Conservation (phyloP, 2,113 vertebrate genomes). For the Clupea harengus region DNA sequence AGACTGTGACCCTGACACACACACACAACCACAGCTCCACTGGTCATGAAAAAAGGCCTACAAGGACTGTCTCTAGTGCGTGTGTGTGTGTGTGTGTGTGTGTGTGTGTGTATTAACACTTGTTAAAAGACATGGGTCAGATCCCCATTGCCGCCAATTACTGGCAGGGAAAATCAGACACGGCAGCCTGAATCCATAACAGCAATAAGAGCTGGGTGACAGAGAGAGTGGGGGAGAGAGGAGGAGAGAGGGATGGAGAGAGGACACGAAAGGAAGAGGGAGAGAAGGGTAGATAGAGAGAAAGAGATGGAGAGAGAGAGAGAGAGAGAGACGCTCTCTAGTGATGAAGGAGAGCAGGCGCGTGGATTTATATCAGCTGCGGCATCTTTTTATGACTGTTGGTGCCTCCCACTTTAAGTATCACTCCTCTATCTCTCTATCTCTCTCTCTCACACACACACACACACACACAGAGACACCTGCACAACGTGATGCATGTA, state of each 20-base stretch:
- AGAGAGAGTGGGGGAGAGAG: background rate
- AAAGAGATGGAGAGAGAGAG: too few relatives aligned
- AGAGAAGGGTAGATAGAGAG: too few relatives aligned
- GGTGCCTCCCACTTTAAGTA: background rate
- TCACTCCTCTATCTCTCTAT: background rate
- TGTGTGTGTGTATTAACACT: background rate
- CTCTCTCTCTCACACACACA: background rate
- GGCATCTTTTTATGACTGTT: background rate
- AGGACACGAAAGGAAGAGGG: too few relatives aligned
- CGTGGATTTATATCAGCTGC: background rate
- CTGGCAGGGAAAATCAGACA: background rate
- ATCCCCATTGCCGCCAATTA: background rate
- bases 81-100: background rate
- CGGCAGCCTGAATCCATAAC: background rate
- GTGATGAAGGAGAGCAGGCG: background rate
- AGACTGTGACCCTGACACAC: background rate
- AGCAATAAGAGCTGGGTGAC: background rate
- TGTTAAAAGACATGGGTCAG: conserved; percentile 4
- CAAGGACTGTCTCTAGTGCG: background rate
- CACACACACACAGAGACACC: background rate
- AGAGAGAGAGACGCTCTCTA: background rate
- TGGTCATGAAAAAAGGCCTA: too few relatives aligned
- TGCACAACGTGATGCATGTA: background rate
- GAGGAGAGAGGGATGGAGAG: too few relatives aligned
- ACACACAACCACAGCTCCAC: too few relatives aligned